phyloP scores from a whole-genome alignment of 1,140 invertebrate species.

The Trichoplusia ni region DNA sequence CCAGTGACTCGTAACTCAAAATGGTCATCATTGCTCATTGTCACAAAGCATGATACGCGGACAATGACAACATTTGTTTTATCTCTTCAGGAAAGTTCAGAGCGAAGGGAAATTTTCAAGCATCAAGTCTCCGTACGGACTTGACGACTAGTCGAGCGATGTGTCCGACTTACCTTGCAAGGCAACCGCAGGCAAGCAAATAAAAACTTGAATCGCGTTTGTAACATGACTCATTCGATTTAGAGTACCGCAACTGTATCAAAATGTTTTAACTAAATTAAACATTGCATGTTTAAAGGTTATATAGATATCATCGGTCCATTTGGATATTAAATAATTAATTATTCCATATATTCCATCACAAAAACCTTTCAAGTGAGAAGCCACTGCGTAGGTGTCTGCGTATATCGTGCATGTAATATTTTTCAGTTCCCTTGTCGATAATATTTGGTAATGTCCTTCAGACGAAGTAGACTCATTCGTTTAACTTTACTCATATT shows the following conservation, averaged over 20 bases:
- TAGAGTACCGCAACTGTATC: constrained; percentile 9
- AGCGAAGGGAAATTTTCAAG: constrained; percentile 7
- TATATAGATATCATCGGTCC: no score
- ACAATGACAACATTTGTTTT: constrained; percentile 43
- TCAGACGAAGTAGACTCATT: not conserved
- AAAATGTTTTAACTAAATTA: not conserved
- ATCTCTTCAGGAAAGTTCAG: constrained; percentile 33
- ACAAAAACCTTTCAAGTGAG: no score
- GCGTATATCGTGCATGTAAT: not conserved
- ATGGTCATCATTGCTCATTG: constrained; percentile 50
- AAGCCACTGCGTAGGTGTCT: not conserved
- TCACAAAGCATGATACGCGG: constrained; percentile 40
- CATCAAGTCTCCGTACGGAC: not conserved
- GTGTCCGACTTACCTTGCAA: not conserved
- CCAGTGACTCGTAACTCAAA: constrained; percentile 26
- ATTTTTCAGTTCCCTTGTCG: constrained; percentile 2
- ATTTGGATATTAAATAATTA: not conserved
- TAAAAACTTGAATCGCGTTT: constrained; percentile 15
- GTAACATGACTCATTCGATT: constrained; percentile 23
- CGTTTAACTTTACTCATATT: constrained; percentile 18
- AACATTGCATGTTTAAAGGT: no score
- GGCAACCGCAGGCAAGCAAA: not conserved
- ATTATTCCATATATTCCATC: not conserved
- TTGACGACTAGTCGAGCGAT: constrained; percentile 10
- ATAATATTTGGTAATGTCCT: constrained; percentile 10